Evolutionary conservation across 2,888 invertebrate species (phyloP).

Genomic region (Allacma fusca): DNA sequence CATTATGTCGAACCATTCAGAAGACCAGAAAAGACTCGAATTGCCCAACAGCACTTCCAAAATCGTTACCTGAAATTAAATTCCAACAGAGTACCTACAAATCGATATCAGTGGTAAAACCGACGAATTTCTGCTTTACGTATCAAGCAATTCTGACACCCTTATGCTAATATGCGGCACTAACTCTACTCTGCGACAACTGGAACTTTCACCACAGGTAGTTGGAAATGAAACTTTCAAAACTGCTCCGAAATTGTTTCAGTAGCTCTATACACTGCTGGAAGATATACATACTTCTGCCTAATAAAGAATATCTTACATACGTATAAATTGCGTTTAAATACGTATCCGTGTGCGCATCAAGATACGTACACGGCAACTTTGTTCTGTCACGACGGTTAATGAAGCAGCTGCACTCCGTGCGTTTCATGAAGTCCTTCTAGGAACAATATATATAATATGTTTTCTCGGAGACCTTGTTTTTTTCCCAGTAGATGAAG

Average conservation of each 20-base stretch:
- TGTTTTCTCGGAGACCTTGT: not conserved
- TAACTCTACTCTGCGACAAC: not conserved
- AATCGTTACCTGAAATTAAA: too few species aligned
- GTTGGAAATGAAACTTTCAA: constrained; percentile 24
- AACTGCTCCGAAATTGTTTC: not conserved
- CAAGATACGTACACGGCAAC: not conserved
- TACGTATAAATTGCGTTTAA: constrained; percentile 28
- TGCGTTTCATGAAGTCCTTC: not conserved
- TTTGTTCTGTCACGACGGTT: not conserved
- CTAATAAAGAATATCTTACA: constrained; percentile 14
- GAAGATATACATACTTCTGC: not conserved
- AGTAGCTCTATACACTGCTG: constrained; percentile 16
- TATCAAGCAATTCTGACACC: too few species aligned
- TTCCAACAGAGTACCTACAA: too few species aligned
- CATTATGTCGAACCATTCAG: too few species aligned
- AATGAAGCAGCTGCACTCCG: not conserved
- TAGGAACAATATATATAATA: not conserved
- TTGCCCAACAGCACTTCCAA: too few species aligned
- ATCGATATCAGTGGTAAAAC: too few species aligned
- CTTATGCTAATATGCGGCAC: not conserved
- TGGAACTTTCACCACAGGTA: not conserved
- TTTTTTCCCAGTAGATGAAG: not conserved
- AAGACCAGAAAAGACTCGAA: too few species aligned
- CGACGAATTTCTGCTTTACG: too few species aligned
- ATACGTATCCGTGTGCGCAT: not conserved